These are phyloP conservation scores for Odocoileus hemionus DNA, from an alignment of 2,113 vertebrate species.

Conservation along the genomic window DNA sequence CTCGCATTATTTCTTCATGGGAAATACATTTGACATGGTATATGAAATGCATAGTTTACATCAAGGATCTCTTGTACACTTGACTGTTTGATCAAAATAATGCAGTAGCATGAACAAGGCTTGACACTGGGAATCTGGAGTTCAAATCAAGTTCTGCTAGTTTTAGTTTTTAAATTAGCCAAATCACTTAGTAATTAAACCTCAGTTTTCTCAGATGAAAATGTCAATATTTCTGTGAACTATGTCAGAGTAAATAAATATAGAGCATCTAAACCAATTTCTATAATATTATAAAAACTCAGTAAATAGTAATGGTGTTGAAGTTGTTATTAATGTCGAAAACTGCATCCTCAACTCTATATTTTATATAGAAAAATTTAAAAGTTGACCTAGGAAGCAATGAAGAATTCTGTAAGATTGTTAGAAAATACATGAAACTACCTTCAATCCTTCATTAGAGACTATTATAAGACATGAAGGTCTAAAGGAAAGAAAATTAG, in stretches of 20 bases:
- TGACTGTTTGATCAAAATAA: background rate
- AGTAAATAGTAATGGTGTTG: background rate
- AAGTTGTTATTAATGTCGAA: background rate
- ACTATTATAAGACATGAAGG: slow-evolving; percentile 13
- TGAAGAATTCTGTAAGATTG: background rate
- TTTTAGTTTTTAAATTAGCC: background rate
- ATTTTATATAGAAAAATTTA: background rate
- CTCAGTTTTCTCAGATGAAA: background rate
- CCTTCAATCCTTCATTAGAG: slow-evolving; percentile 60
- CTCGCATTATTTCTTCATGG: background rate
- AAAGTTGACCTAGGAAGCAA: background rate
- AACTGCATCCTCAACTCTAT: background rate
- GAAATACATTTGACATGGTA: background rate
- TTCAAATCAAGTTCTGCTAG: background rate
- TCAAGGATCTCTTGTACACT: background rate
- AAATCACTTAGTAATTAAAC: background rate
- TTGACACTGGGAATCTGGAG: background rate
- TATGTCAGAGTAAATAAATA: background rate
- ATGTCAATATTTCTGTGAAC: background rate
- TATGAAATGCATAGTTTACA: background rate
- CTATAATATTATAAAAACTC: background rate
- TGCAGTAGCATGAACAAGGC: background rate
- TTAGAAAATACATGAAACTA: slow-evolving; percentile 56
- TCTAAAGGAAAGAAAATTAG: slow-evolving; percentile 55
- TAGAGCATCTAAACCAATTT: background rate